A percentile compares a stretch with the other conserved stretches of the same genome.
These are phyloP conservation scores for Papilio protenor DNA, from an alignment of 2,888 invertebrate genomes.

Conservation along the genomic window DNA sequence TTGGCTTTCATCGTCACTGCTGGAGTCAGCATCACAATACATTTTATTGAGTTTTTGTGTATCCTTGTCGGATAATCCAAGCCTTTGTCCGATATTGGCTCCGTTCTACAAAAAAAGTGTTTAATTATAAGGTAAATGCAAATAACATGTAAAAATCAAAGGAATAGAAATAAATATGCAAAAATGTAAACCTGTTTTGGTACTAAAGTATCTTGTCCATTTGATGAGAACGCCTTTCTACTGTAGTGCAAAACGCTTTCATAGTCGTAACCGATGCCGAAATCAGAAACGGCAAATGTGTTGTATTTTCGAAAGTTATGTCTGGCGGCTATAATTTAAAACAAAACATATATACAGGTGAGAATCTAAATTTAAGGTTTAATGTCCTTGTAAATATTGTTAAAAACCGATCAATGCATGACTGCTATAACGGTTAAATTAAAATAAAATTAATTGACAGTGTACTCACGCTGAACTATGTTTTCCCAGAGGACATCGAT, in stretches of 20 bases:
- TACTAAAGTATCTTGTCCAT: slow-evolving; percentile 87
- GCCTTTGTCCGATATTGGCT: slow-evolving; percentile 83
- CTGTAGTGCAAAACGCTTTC: slow-evolving; percentile 91
- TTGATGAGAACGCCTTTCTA: slow-evolving; percentile 87
- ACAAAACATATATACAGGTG: slow-evolving; percentile 20
- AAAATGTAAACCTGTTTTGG: slow-evolving; percentile 76
- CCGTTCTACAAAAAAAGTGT: slow-evolving; percentile 62
- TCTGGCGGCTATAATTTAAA: slow-evolving; percentile 67
- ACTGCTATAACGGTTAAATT: too few relatives aligned
- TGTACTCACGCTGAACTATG: slow-evolving; percentile 83
- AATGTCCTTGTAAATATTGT: background rate
- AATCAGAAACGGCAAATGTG: slow-evolving; percentile 86
- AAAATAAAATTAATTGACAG: background rate
- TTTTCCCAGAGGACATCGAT: slow-evolving; percentile 90
- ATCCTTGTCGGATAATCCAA: slow-evolving; percentile 84
- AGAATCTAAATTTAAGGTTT: too few relatives aligned
- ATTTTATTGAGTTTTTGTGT: slow-evolving; percentile 83
- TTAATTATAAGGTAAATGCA: background rate
- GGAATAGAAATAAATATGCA: background rate
- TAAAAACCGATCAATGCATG: too few relatives aligned
- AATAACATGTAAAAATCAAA: background rate
- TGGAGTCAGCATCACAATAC: slow-evolving; percentile 80
- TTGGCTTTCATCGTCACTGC: slow-evolving; percentile 58
- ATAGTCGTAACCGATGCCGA: slow-evolving; percentile 89
- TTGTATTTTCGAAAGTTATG: slow-evolving; percentile 88